Conservation (phyloP, 2,888 invertebrate genomes). For the Meghimatium bilineatum region DNA sequence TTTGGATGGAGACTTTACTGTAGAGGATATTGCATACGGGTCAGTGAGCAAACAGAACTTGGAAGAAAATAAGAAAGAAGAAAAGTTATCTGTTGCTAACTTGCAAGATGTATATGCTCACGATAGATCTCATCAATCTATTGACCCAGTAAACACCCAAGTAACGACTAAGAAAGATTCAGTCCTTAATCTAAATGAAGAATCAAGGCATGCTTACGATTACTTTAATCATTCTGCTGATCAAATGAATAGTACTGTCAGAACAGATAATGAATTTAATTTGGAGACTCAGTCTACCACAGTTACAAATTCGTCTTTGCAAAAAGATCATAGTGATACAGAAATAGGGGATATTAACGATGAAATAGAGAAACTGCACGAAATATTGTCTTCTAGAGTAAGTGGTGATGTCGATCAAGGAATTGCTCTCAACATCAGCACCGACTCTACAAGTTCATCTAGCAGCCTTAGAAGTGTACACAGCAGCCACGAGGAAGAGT, state of each 20-base stretch:
- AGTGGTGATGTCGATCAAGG: not conserved
- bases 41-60: not conserved
- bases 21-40: not conserved
- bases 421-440: not conserved
- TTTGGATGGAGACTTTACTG: not conserved
- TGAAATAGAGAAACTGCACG: constrained; percentile 20
- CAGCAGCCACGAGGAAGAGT: not conserved
- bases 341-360: not conserved
- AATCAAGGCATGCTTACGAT: no score
- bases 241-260: not conserved
- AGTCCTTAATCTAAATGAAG: not conserved
- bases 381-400: constrained; percentile 6
- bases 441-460: not conserved
- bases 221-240: no score
- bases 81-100: not conserved
- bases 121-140: not conserved
- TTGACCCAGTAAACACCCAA: not conserved
- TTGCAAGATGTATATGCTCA: not conserved
- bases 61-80: not conserved
- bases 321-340: not conserved
- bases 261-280: not conserved
- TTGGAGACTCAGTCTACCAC: not conserved
- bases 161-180: not conserved
- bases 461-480: not conserved
- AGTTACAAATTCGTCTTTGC: not conserved